A percentile compares a stretch with the other conserved stretches of the same genome.
These are phyloP conservation scores for Teleiodes luculella DNA, from an alignment of 2,888 invertebrate species.

Conservation along the genomic window DNA sequence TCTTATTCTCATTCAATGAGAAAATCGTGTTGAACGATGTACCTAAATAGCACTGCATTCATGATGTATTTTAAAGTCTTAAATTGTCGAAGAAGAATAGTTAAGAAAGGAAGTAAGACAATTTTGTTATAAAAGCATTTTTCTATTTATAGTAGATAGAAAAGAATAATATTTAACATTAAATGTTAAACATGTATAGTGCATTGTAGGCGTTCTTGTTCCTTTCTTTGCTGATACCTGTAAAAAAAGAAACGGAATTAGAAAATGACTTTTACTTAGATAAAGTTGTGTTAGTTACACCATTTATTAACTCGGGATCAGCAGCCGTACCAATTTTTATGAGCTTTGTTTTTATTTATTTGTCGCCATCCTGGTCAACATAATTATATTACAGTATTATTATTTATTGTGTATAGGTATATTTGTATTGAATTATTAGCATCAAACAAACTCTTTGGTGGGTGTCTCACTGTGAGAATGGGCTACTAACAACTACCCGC, in stretches of 20 bases:
- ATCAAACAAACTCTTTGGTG: too few species aligned
- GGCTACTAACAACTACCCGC: too few species aligned
- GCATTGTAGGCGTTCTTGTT: constrained; percentile 85
- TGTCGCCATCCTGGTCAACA: too few species aligned
- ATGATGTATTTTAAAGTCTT: not conserved
- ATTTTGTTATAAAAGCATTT: not conserved
- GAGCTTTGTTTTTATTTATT: too few species aligned
- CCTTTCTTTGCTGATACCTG: constrained; percentile 86
- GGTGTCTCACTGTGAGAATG: too few species aligned
- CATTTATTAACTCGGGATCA: too few species aligned
- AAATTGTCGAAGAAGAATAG: not conserved
- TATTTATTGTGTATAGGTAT: too few species aligned
- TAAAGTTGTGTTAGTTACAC: not conserved
- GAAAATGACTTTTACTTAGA: too few species aligned
- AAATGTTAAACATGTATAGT: constrained; percentile 83
- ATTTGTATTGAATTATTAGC: too few species aligned
- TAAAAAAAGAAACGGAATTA: constrained; percentile 29
- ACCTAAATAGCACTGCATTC: not conserved
- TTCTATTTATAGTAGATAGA: not conserved
- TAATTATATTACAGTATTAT: too few species aligned
- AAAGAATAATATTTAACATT: constrained; percentile 24
- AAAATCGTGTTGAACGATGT: not conserved
- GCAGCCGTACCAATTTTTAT: too few species aligned
- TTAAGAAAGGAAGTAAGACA: constrained; percentile 14
- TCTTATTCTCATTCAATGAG: constrained; percentile 9